Conservation (phyloP, 2,888 invertebrate species). For the Platycnemis pennipes region DNA sequence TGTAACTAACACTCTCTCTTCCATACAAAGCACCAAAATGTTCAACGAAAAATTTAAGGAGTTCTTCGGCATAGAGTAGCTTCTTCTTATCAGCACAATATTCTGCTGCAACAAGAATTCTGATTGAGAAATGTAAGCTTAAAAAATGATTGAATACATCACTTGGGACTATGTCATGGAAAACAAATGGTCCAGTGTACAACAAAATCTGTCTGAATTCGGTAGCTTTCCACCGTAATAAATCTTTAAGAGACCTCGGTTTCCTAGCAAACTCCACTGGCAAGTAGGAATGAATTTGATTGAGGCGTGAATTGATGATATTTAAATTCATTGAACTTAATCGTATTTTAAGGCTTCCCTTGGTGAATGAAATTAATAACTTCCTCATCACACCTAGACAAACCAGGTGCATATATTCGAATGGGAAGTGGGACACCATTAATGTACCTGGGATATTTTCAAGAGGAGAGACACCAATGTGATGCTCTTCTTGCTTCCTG, state of each 20-base stretch:
- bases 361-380: conserved; percentile 1
- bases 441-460: neutral
- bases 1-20: conserved; percentile 71
- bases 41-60: conserved; percentile 72
- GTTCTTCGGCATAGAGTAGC: conserved; percentile 72
- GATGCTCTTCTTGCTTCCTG: conserved; percentile 1
- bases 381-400: neutral
- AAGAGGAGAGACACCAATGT: neutral
- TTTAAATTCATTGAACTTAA: no score
- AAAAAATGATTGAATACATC: conserved; percentile 71
- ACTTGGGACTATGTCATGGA: conserved; percentile 69
- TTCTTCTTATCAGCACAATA: conserved; percentile 67
- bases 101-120: conserved; percentile 69
- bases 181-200: conserved; percentile 73
- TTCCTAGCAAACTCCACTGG: conserved; percentile 72
- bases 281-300: neutral
- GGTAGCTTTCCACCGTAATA: conserved; percentile 73
- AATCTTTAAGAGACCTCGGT: conserved; percentile 72
- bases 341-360: neutral
- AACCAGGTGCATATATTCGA: neutral
- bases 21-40: conserved; percentile 73
- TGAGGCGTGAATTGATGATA: no score
- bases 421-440: neutral
- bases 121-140: conserved; percentile 69
- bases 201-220: conserved; percentile 73